Percentiles rank a stretch among this genome's conserved stretches.
Evolutionary conservation across 2,113 vertebrate species (phyloP).

Genomic region (Ptychochromis oligacanthus): DNA sequence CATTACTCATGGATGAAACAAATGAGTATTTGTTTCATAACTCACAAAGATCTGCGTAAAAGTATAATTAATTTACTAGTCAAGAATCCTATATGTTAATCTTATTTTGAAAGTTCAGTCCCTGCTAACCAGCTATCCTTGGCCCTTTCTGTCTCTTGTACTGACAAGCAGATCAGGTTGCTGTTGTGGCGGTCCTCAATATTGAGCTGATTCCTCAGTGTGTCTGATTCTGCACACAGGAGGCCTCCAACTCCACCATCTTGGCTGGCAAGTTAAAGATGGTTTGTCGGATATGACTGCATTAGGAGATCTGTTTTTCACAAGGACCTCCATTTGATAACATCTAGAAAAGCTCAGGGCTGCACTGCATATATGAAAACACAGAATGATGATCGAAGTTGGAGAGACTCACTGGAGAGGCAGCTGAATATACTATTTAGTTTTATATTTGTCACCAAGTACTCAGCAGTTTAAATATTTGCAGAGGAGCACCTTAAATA

Average conservation of each 20-base stretch:
- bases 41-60: neutral
- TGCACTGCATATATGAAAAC: neutral
- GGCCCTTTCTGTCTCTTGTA: neutral
- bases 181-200: neutral
- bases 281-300: no score
- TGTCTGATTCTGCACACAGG: neutral
- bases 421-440: no score
- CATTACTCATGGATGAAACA: neutral
- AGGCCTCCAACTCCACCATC: neutral
- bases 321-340: neutral
- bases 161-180: neutral
- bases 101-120: neutral
- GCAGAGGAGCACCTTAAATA: neutral
- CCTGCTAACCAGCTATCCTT: neutral
- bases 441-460: neutral
- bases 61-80: neutral
- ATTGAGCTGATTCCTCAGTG: neutral
- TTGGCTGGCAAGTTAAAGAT: neutral
- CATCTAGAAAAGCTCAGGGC: neutral
- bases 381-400: neutral
- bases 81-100: neutral
- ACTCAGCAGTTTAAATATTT: neutral
- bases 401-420: no score
- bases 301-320: no score
- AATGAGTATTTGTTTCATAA: neutral